These are phyloP conservation scores for Sardina pilchardus DNA, from an alignment of 2,113 vertebrate genomes.

Conservation along the genomic window DNA sequence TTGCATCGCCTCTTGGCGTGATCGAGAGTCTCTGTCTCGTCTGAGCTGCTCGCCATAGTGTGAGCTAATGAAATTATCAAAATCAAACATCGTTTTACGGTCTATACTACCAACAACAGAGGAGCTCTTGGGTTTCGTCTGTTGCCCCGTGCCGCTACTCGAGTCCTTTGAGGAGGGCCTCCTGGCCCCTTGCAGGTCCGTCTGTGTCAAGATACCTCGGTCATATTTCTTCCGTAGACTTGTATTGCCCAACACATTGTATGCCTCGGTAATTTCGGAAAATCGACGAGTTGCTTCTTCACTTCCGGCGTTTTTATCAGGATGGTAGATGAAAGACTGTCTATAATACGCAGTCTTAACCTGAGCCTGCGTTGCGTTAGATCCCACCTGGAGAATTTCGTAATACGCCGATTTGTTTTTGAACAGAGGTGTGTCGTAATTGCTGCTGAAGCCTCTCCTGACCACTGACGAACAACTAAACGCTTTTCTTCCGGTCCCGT, in stretches of 20 bases:
- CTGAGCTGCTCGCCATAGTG: conserved; percentile 89
- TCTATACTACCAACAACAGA: conserved; percentile 16
- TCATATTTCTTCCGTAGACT: conserved; percentile 83
- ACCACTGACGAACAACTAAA: background rate
- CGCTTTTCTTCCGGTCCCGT: background rate
- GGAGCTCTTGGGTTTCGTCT: background rate
- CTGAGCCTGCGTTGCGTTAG: conserved; percentile 81
- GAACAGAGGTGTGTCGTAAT: background rate
- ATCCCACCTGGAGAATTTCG: conserved; percentile 77
- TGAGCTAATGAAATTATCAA: conserved; percentile 85
- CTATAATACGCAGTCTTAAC: conserved; percentile 89
- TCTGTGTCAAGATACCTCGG: conserved; percentile 71
- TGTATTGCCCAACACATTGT: conserved; percentile 79
- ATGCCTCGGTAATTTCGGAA: conserved; percentile 81
- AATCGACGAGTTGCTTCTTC: conserved; percentile 74
- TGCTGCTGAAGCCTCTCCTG: background rate
- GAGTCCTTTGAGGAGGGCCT: conserved; percentile 51
- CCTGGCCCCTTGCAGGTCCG: conserved; percentile 67
- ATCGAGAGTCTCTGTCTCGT: conserved; percentile 68
- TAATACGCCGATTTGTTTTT: conserved; percentile 69
- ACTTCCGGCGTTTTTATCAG: conserved; percentile 81
- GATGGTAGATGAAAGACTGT: conserved; percentile 85
- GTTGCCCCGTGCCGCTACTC: background rate
- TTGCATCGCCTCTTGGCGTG: conserved; percentile 57
- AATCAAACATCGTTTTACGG: conserved; percentile 72